Evolutionary conservation across 2,888 invertebrate species (phyloP).

Genomic region (Melieria crassipennis): DNA sequence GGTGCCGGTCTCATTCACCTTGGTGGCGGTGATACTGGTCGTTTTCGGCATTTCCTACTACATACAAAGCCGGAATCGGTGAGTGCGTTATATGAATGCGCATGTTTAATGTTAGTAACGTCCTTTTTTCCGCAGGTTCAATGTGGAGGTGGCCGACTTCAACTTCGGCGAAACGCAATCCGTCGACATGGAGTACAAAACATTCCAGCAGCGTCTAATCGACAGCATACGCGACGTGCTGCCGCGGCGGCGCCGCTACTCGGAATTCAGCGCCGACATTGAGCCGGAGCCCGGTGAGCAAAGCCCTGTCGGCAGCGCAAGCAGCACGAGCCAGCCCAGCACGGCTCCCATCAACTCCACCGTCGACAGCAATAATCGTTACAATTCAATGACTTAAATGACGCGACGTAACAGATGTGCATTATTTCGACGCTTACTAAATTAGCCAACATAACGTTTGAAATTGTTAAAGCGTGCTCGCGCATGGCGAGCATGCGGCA

Average conservation of each 20-base stretch:
- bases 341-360: slow-evolving; percentile 13
- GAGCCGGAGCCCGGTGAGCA: slow-evolving; percentile 50
- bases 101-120: neutral
- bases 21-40: slow-evolving; percentile 83
- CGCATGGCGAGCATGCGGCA: no score
- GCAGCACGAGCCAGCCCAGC: slow-evolving; percentile 4
- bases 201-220: slow-evolving; percentile 81
- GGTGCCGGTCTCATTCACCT: slow-evolving; percentile 84
- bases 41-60: slow-evolving; percentile 90
- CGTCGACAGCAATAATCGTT: slow-evolving; percentile 58
- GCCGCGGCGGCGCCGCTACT: slow-evolving; percentile 53
- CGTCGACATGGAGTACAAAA: slow-evolving; percentile 86
- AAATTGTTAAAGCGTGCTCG: no score
- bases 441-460: slow-evolving; percentile 9
- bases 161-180: slow-evolving; percentile 83
- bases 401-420: neutral
- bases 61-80: slow-evolving; percentile 82
- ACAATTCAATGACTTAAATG: slow-evolving; percentile 55
- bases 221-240: slow-evolving; percentile 79
- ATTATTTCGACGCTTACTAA: no score
- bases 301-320: slow-evolving; percentile 7
- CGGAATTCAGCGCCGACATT: slow-evolving; percentile 55
- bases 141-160: slow-evolving; percentile 89
- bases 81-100: slow-evolving; percentile 41
- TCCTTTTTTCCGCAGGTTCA: slow-evolving; percentile 69